Conservation (phyloP, 53 echinoderm and acorn worm species). For the Henricia sp. region DNA sequence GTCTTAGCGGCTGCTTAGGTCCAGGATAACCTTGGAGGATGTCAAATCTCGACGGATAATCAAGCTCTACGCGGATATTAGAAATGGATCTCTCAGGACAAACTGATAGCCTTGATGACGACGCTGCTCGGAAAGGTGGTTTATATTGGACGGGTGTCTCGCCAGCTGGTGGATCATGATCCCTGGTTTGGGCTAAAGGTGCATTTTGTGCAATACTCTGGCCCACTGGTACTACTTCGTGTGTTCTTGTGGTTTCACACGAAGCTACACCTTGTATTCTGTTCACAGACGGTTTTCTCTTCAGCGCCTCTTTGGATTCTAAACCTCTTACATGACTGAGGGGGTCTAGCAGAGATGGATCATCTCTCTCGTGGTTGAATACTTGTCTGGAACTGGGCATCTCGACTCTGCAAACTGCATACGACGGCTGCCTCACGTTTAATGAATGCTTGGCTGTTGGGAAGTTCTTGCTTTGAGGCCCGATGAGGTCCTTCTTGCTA, state of each 20-base stretch:
- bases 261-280: no score
- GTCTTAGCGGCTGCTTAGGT: background rate
- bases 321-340: no score
- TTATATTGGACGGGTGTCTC: no score
- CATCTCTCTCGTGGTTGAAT: background rate
- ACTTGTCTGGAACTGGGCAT: background rate
- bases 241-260: no score
- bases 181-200: no score
- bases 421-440: background rate
- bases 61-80: background rate
- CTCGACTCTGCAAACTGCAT: background rate
- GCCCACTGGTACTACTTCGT: no score
- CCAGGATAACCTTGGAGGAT: no score
- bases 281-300: no score
- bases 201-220: no score
- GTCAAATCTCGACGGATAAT: conserved; percentile 1
- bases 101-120: conserved; percentile 1
- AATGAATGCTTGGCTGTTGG: background rate
- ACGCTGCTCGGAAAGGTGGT: no score
- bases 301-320: no score
- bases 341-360: background rate
- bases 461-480: background rate
- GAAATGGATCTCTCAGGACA: background rate
- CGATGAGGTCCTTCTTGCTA: background rate
- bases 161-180: no score